phyloP scores from a whole-genome alignment of 1,140 invertebrate genomes.

The Cataglyphis hispanica region DNA sequence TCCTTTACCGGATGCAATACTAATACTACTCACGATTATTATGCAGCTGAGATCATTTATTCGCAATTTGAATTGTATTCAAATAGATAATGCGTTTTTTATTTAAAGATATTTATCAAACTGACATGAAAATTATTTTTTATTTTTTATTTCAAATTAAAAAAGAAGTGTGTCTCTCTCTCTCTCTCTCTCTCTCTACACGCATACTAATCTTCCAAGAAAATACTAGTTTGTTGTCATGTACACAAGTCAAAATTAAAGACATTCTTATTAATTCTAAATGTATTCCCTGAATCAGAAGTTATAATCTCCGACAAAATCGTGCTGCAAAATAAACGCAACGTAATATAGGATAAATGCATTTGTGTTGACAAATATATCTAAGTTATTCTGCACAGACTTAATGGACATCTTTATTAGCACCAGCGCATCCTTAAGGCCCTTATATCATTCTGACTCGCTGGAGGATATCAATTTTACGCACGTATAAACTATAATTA shows the following conservation, averaged over 20 bases:
- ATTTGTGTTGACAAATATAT: neutral
- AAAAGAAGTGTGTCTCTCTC: too few relatives aligned
- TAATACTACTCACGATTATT: too few relatives aligned
- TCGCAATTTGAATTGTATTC: too few relatives aligned
- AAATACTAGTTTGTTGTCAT: neutral
- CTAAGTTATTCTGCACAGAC: neutral
- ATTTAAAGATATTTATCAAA: too few relatives aligned
- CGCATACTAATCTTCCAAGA: neutral
- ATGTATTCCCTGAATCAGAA: neutral
- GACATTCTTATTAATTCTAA: too few relatives aligned
- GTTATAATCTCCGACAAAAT: conserved; percentile 5
- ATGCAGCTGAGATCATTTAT: too few relatives aligned
- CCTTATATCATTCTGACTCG: neutral
- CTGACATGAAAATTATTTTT: too few relatives aligned
- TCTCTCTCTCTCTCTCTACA: too few relatives aligned
- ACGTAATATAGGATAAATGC: neutral
- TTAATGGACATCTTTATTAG: conserved; percentile 6
- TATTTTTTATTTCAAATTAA: too few relatives aligned
- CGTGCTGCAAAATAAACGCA: neutral
- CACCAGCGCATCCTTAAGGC: neutral
- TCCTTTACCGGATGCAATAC: too few relatives aligned
- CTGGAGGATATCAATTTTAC: conserved; percentile 9
- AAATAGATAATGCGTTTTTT: too few relatives aligned
- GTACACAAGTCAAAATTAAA: too few relatives aligned
- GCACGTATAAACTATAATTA: conserved; percentile 12